phyloP scores from a whole-genome alignment of 2,113 vertebrate genomes.

The Cyphomyrus plagiostoma region DNA sequence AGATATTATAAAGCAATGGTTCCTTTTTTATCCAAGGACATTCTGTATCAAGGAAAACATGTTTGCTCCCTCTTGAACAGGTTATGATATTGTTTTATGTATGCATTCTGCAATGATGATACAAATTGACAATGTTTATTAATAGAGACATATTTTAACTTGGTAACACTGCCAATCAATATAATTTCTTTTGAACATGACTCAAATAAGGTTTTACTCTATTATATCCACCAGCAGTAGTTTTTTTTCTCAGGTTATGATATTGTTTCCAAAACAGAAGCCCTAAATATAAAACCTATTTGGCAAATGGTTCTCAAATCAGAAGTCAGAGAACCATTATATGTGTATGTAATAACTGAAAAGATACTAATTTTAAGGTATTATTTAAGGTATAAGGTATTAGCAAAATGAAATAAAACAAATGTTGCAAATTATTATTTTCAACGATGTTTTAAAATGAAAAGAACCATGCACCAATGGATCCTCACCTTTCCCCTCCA shows the following conservation, averaged over 20 bases:
- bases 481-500: too few relatives aligned
- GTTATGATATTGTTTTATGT: not conserved
- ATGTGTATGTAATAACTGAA: not conserved
- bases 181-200: not conserved
- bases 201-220: not conserved
- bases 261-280: not conserved
- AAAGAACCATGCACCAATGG: too few relatives aligned
- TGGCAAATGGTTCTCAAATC: not conserved
- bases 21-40: not conserved
- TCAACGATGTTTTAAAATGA: too few relatives aligned
- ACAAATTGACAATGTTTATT: not conserved
- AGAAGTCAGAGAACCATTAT: not conserved
- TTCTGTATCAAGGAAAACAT: not conserved
- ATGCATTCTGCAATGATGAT: not conserved
- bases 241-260: not conserved
- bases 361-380: not conserved
- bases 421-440: not conserved
- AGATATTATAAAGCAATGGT: not conserved
- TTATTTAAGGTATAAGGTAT: not conserved
- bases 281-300: not conserved
- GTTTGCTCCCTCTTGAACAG: not conserved
- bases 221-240: not conserved
- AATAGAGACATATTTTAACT: not conserved
- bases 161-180: not conserved
- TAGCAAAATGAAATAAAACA: not conserved